A percentile compares a stretch with the other conserved stretches of the same genome.
phyloP scores from a whole-genome alignment of 2,888 invertebrate genomes.

The Drosophila atripex region DNA sequence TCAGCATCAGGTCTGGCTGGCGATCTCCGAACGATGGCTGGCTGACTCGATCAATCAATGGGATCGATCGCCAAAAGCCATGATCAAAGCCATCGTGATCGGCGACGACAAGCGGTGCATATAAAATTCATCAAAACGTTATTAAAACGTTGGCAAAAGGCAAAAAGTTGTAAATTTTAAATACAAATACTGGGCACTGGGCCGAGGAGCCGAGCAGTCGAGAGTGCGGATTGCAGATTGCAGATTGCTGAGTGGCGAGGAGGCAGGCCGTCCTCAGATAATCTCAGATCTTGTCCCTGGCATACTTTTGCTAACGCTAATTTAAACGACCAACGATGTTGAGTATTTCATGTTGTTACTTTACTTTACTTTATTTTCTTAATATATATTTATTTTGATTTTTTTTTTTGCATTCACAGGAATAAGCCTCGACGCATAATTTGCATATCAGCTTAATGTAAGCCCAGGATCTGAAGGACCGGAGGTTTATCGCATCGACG shows the following conservation, averaged over 20 bases:
- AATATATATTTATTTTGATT: no score
- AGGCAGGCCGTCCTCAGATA: constrained; percentile 32
- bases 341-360: background rate
- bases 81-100: constrained; percentile 65
- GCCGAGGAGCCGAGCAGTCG: background rate
- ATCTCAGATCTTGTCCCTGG: constrained; percentile 56
- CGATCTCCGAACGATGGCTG: constrained; percentile 11
- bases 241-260: no score
- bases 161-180: constrained; percentile 74
- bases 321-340: constrained; percentile 59
- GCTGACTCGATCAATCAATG: background rate
- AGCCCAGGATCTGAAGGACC: constrained; percentile 64
- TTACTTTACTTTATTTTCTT: background rate
- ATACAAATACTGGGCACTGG: constrained; percentile 69
- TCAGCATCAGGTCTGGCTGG: background rate
- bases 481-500: constrained; percentile 42
- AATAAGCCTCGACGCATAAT: constrained; percentile 64
- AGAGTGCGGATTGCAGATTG: no score
- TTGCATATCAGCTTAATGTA: constrained; percentile 79
- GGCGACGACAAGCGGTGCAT: constrained; percentile 76
- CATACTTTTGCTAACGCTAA: constrained; percentile 77
- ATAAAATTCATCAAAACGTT: constrained; percentile 79
- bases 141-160: constrained; percentile 69
- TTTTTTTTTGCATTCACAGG: constrained; percentile 52
- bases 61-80: constrained; percentile 59